Percentiles rank a stretch among this genome's conserved stretches.
These are phyloP conservation scores for Schizopygopsis pylzovi DNA, from an alignment of 2,797 vertebrate genomes.

Conservation along the genomic window DNA sequence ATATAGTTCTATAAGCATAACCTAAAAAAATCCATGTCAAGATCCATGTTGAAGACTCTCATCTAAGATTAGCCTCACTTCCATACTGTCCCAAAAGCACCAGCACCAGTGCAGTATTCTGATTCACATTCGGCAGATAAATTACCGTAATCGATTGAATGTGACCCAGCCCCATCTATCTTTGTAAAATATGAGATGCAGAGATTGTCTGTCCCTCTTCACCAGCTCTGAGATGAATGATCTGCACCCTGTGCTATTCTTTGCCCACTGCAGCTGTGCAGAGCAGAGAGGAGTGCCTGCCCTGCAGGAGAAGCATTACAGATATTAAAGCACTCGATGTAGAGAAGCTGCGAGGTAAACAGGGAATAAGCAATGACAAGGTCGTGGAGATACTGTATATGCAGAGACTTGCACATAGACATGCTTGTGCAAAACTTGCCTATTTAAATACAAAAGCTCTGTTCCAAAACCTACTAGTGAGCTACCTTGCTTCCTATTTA, in stretches of 20 bases:
- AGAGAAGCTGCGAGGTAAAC: constrained; percentile 18
- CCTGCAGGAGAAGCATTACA: constrained; percentile 28
- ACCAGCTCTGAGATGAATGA: constrained; percentile 26
- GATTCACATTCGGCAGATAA: constrained; percentile 23
- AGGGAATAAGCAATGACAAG: constrained; percentile 4
- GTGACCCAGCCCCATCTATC: constrained; percentile 31
- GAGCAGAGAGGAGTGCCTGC: constrained; percentile 29
- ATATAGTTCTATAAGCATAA: neutral
- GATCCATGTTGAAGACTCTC: neutral
- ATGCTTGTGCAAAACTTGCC: neutral
- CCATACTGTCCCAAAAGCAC: neutral
- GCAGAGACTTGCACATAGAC: neutral
- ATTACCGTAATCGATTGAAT: constrained; percentile 6
- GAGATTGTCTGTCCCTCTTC: constrained; percentile 11
- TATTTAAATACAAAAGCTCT: neutral
- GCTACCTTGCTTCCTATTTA: neutral
- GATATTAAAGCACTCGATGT: constrained; percentile 26
- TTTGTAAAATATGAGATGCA: constrained; percentile 16
- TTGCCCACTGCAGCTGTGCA: neutral
- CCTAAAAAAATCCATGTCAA: too few species aligned
- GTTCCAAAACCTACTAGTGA: neutral
- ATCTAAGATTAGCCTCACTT: constrained; percentile 10
- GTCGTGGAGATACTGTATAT: neutral
- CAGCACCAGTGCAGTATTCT: constrained; percentile 16
- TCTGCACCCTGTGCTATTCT: constrained; percentile 7